Conservation (phyloP, 2,113 vertebrate species). For the Procavia capensis region DNA sequence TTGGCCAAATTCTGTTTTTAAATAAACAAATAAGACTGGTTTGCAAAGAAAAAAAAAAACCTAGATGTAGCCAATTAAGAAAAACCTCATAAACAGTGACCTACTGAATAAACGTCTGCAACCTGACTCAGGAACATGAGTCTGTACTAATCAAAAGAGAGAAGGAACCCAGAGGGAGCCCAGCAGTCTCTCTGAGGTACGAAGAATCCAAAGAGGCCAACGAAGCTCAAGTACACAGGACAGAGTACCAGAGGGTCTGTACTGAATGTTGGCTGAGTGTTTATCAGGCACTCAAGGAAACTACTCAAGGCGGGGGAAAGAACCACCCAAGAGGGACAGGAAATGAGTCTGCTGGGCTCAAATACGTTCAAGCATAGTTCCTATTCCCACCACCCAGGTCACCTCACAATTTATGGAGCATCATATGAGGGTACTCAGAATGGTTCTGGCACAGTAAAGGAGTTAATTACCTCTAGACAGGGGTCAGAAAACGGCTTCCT, state of each 20-base stretch:
- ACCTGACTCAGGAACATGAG: background rate
- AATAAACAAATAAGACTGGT: background rate
- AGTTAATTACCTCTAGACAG: background rate
- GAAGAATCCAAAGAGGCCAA: background rate
- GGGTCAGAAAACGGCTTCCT: background rate
- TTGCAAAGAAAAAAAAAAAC: background rate
- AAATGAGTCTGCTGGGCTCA: background rate
- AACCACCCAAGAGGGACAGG: background rate
- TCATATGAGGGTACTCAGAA: background rate
- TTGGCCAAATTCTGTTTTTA: background rate
- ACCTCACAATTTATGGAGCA: background rate
- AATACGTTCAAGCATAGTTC: background rate
- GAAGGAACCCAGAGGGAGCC: background rate
- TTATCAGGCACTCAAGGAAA: background rate
- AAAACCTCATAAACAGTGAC: background rate
- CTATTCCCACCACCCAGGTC: background rate
- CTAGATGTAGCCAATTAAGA: background rate
- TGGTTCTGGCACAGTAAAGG: background rate
- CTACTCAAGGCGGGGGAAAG: background rate
- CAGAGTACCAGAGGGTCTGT: background rate
- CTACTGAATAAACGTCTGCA: background rate
- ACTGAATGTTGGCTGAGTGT: background rate
- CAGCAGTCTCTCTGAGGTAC: background rate
- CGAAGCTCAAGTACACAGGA: background rate
- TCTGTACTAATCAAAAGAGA: background rate